Conservation (phyloP, 2,888 invertebrate genomes). For the Tortricodes alternella region DNA sequence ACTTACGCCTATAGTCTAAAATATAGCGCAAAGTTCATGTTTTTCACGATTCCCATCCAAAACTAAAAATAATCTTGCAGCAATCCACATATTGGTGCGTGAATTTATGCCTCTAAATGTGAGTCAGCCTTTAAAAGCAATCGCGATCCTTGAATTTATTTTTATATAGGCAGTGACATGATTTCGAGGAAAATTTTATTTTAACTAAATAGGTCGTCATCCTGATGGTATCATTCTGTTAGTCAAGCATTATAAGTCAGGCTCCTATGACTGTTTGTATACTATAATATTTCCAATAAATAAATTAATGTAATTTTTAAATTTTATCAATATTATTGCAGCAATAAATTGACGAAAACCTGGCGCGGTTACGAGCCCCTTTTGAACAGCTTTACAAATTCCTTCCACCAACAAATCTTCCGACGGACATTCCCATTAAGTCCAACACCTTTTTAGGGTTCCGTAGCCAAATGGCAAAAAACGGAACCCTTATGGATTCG, state of each 20-base stretch:
- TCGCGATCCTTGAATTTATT: slow-evolving; percentile 5
- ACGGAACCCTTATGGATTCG: no score
- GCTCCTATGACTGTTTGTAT: no score
- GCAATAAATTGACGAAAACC: no score
- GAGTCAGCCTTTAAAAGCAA: slow-evolving; percentile 9
- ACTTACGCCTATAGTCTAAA: not conserved
- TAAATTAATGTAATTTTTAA: no score
- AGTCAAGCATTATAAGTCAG: no score
- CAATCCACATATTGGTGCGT: slow-evolving; percentile 1
- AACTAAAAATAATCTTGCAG: slow-evolving; percentile 9
- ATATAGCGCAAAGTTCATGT: not conserved
- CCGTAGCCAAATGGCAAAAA: no score
- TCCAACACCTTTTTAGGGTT: no score
- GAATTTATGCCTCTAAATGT: slow-evolving; percentile 9
- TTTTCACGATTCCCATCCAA: slow-evolving; percentile 12
- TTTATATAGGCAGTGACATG: slow-evolving; percentile 3
- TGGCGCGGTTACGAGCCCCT: no score
- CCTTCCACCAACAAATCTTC: not conserved
- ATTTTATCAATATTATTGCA: no score
- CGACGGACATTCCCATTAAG: no score
- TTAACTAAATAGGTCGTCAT: slow-evolving; percentile 1
- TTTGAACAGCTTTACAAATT: not conserved
- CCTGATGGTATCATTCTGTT: no score
- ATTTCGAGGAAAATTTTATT: slow-evolving; percentile 11
- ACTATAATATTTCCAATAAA: no score